phyloP scores from a whole-genome alignment of 2,797 vertebrate species.

The Spinus olivaceus region DNA sequence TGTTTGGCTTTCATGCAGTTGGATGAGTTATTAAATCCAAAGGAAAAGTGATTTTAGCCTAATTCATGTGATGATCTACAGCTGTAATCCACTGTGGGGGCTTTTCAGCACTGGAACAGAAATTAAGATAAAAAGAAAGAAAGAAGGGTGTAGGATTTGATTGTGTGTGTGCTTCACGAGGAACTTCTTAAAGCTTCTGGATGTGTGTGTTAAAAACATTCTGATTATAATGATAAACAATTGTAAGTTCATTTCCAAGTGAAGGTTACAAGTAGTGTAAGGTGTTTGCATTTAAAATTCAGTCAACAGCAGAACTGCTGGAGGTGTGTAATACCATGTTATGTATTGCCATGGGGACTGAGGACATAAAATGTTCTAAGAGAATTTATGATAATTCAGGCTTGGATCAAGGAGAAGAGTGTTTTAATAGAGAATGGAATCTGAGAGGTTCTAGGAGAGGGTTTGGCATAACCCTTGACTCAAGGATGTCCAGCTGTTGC shows the following conservation, averaged over 20 bases:
- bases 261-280: background rate
- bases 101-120: background rate
- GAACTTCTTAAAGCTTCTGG: background rate
- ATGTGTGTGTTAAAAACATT: background rate
- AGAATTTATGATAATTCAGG: background rate
- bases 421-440: background rate
- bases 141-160: background rate
- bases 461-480: background rate
- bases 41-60: background rate
- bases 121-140: background rate
- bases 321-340: background rate
- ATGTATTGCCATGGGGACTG: background rate
- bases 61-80: background rate
- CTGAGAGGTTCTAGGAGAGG: background rate
- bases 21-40: background rate
- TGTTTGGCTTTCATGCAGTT: background rate
- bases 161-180: background rate
- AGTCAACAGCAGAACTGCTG: background rate
- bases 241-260: background rate
- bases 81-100: background rate
- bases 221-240: background rate
- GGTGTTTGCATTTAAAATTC: background rate
- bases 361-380: background rate
- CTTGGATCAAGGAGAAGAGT: background rate
- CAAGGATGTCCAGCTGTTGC: background rate